Evolutionary conservation across 2,888 invertebrate species (phyloP), one percentile per base, ranked within the genome.

Genomic region (Nemurella pictetii): DNA sequence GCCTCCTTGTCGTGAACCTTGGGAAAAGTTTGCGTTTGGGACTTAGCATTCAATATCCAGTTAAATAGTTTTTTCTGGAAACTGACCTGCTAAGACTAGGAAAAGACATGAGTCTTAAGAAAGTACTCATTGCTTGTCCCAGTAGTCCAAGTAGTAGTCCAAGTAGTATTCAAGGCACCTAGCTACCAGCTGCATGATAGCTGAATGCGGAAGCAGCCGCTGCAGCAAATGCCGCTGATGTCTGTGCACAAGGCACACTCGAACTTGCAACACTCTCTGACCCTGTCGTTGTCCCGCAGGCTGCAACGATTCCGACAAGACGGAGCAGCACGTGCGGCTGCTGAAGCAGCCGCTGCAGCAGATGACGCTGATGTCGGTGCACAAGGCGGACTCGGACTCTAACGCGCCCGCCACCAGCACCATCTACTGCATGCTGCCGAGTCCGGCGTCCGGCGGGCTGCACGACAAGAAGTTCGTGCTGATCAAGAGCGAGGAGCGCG

Each of bases 401-500:
- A 12, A 20, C 20, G 15, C 55, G 20, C 20, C 55, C 20, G 55
- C 55, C 20, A 55, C 55, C 15, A 55, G 20, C 55, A 55, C 55
- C 20, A 55, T 55, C 55, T 55, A 27, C n/a, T 80, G 25, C 55
- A 27, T 80, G 55, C 36, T 26, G 30, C 80, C 27, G 26, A n/a
- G 15, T 36, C 74, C 84, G 30, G 85, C 85, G 12, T 88, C 74
- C 82, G 27, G 83, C 88, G 85, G 88, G 73, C 88, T 91, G 25
- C 90, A 91, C 72, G 94, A 94, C 82, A 94, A 94, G 89, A 94
- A 94, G 89, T 90, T 93, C 87, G 92, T 94, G 88, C 91, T 94
- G 84, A 93, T 93, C 86, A 94, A 94, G 89, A 94, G 92, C 89
- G 92, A 94, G 90, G 91, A 91, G 86, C 26, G 83, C 5, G 86